Evolutionary conservation across 2,797 vertebrate species (phyloP).

Genomic region (Limosa lapponica): DNA sequence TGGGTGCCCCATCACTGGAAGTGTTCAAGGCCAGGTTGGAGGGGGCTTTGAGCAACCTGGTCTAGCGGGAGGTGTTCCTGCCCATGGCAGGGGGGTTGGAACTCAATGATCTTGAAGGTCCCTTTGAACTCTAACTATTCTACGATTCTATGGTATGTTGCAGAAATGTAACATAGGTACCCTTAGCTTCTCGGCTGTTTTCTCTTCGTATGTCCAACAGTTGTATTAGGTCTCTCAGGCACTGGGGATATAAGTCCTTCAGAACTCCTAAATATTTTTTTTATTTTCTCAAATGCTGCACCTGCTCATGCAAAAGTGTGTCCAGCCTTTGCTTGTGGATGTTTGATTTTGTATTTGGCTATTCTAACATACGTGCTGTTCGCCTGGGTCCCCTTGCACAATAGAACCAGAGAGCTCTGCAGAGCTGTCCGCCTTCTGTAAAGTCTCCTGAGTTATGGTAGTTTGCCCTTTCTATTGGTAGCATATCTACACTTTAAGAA

Average conservation of each 20-base stretch:
- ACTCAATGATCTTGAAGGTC: neutral
- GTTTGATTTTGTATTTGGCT: neutral
- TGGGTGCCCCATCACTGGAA: neutral
- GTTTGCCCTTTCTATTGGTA: neutral
- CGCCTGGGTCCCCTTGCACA: fast-evolving
- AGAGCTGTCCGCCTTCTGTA: fast-evolving
- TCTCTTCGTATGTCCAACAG: fast-evolving
- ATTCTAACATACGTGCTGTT: neutral
- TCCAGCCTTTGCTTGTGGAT: neutral
- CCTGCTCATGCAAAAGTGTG: neutral
- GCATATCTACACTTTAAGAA: neutral
- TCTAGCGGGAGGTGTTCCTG: neutral
- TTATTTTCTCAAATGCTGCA: neutral
- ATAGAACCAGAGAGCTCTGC: neutral
- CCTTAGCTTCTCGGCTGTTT: fast-evolving
- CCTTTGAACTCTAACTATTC: neutral
- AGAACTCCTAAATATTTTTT: neutral
- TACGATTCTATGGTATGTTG: neutral
- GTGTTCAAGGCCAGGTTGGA: neutral
- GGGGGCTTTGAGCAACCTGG: neutral
- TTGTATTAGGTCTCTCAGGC: neutral
- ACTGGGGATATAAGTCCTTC: neutral
- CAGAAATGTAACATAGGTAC: neutral
- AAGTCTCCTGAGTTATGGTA: neutral
- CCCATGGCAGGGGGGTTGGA: neutral